phyloP scores from a whole-genome alignment of 2,797 vertebrate genomes.

The Scolopax rusticola region DNA sequence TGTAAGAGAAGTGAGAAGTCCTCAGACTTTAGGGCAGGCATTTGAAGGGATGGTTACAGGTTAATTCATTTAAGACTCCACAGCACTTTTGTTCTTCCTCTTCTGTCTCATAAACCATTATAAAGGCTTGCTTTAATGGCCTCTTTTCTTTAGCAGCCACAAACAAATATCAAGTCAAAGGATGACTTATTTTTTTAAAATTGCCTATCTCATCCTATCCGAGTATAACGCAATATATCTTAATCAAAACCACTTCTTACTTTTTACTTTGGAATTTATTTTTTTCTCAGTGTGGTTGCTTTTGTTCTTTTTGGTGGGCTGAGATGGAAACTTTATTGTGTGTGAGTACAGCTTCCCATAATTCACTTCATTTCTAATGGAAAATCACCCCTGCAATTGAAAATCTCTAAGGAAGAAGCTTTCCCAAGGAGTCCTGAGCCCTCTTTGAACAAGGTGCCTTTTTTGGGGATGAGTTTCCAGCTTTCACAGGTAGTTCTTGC shows the following conservation, averaged over 20 bases:
- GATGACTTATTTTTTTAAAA: background rate
- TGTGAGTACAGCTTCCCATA: rapidly evolving
- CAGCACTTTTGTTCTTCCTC: background rate
- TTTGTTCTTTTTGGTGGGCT: background rate
- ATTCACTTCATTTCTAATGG: background rate
- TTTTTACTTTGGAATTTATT: background rate
- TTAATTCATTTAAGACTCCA: background rate
- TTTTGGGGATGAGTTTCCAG: background rate
- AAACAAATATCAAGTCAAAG: background rate
- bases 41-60: background rate
- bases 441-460: rapidly evolving
- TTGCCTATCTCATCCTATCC: background rate
- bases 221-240: background rate
- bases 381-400: background rate
- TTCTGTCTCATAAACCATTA: background rate
- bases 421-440: background rate
- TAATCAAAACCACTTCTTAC: background rate
- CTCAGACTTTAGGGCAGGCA: background rate
- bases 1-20: background rate
- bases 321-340: background rate
- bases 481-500: background rate
- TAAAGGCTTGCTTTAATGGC: background rate
- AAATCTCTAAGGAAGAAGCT: background rate
- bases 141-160: background rate
- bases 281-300: background rate